Base-by-base conservation (phyloP, 1,140 invertebrate species). In the Procambarus virginalis region DNA sequence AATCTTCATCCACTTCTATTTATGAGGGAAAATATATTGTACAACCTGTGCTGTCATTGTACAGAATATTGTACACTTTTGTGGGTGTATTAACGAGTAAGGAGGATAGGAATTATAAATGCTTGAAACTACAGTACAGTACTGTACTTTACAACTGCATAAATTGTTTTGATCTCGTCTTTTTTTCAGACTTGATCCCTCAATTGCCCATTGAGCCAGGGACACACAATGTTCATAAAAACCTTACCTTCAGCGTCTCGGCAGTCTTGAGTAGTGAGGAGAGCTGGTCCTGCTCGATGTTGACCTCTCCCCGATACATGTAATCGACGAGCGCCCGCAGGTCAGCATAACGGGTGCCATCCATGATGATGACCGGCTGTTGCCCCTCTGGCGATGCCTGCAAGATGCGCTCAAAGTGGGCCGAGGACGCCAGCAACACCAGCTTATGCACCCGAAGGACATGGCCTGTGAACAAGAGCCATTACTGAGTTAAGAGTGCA, bases 251-350 rank as follows among this genome's bases (percentile, higher is more conserved):
- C n/a, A 93, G 95, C 94, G 96, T 97, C 94, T 98, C 97, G 51
- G 97, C 97, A 80, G 97, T 97, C 94, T 98, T 98, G 86, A 98
- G 95, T 93, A 98, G 97, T 93, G 97, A 97, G 45, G 97, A 96
- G 91, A 98, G 97, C 93, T 98, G 97, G 91, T 98, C 97, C 94
- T 98, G 97, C 51, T 96, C 97, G 81, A 98, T 97, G 94, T 97
- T 98, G 90, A 98, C 98, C 94, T 98, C 97, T 12, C 97, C 97
- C 94, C 97, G 97, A 94, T 98, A 98, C 97, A 98, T 98, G 94
- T 98, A 98, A 94, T 98, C 97, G 84, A 98, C 95, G 75, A 98
- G 95, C 9, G 97, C 97, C 87, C 97, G 96, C 96, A 98, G 97
- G 94, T 98, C 97, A 93, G 96, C 95, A 68, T 97, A 96, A 89